Conservation (phyloP, 1,140 invertebrate species). For the Paraescarpia echinospica region DNA sequence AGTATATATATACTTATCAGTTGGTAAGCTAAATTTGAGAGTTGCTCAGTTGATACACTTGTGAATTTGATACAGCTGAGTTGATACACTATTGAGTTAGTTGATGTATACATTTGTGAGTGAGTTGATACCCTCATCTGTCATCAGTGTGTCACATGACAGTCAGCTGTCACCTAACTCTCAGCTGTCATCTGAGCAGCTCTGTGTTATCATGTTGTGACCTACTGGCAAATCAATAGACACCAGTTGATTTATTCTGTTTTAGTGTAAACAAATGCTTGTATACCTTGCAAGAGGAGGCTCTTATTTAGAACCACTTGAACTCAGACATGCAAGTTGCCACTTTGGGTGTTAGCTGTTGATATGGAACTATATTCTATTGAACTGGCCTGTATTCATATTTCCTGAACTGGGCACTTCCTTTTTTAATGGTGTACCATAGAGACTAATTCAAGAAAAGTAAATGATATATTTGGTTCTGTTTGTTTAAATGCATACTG, state of each 20-base stretch:
- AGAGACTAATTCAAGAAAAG: too few relatives aligned
- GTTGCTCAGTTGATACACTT: too few relatives aligned
- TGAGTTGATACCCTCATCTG: background rate
- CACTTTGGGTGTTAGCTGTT: background rate
- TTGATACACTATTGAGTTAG: background rate
- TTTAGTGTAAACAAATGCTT: background rate
- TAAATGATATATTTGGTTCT: too few relatives aligned
- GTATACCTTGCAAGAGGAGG: background rate
- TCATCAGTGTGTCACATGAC: background rate
- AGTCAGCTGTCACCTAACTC: too few relatives aligned
- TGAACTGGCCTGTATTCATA: background rate
- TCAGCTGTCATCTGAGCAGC: background rate
- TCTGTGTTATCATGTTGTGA: background rate
- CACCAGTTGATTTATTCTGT: background rate
- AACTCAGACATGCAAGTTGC: background rate
- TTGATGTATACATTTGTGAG: background rate
- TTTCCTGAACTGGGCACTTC: background rate
- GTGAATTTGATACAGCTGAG: background rate
- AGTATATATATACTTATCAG: background rate
- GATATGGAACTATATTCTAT: background rate
- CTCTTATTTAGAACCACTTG: background rate
- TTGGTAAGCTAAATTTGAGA: background rate
- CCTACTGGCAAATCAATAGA: background rate
- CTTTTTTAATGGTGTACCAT: too few relatives aligned
- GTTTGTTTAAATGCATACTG: too few relatives aligned